Conservation (phyloP, 92 coral and sea anemone genomes). For the Epizoanthus rinbou region DNA sequence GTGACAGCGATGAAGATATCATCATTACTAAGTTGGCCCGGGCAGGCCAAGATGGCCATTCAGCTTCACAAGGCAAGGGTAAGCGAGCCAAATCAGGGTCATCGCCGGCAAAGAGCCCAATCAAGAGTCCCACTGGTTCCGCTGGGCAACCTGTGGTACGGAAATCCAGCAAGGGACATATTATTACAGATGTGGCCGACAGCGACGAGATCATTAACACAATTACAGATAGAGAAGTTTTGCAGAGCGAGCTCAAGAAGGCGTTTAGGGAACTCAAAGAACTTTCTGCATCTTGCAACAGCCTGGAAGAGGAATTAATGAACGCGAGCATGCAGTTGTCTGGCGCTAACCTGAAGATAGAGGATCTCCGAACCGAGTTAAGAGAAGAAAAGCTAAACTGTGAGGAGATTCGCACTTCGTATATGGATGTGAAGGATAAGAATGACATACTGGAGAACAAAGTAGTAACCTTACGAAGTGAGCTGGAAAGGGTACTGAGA, state of each 20-base stretch:
- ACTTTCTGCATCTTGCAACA: slow-evolving; percentile 66
- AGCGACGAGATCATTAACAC: background rate
- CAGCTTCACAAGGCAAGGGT: slow-evolving; percentile 50
- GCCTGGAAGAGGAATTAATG: slow-evolving; percentile 79
- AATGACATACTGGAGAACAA: slow-evolving; percentile 81
- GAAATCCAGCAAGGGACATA: slow-evolving; percentile 1
- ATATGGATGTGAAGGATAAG: slow-evolving; percentile 70
- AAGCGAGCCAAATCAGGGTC: slow-evolving; percentile 41
- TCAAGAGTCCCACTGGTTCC: slow-evolving; percentile 6
- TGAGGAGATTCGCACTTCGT: slow-evolving; percentile 75
- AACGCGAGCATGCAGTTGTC: slow-evolving; percentile 76
- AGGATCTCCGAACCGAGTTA: slow-evolving; percentile 64
- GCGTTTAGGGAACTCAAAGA: slow-evolving; percentile 50
- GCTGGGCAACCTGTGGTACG: background rate
- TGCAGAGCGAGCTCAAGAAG: slow-evolving; percentile 63
- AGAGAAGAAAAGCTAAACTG: slow-evolving; percentile 75
- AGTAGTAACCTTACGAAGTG: slow-evolving; percentile 71
- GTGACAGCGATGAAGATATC: slow-evolving; percentile 85
- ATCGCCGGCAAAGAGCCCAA: slow-evolving; percentile 48
- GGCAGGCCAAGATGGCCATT: slow-evolving; percentile 63
- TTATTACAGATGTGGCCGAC: background rate
- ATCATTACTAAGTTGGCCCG: slow-evolving; percentile 83
- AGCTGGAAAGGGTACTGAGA: slow-evolving; percentile 70
- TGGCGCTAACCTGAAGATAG: slow-evolving; percentile 73
- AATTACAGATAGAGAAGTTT: slow-evolving; percentile 43